phyloP scores from a whole-genome alignment of 2,888 invertebrate species.

The Xiphydria camelus region DNA sequence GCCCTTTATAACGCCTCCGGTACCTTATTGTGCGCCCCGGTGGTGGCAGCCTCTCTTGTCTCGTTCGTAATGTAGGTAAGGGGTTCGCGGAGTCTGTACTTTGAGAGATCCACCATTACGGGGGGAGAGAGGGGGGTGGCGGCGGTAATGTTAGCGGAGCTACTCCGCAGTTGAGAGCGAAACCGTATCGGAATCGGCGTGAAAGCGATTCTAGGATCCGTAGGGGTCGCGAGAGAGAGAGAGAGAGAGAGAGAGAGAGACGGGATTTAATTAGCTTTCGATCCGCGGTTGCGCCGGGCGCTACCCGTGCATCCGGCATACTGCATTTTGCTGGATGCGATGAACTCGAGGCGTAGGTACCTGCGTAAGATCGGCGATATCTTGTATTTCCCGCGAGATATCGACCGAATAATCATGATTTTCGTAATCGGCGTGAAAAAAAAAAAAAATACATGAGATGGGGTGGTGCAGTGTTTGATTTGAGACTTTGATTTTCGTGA shows the following conservation, averaged over 20 bases:
- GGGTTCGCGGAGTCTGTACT: constrained; percentile 25
- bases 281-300: constrained; percentile 5
- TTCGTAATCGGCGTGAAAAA: no score
- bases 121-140: constrained; percentile 4
- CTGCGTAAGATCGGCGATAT: no score
- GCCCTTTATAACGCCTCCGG: constrained; percentile 53
- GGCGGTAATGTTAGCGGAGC: background rate
- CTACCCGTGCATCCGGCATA: no score
- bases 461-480: no score
- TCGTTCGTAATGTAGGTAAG: constrained; percentile 37
- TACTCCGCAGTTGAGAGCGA: background rate
- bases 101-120: constrained; percentile 20
- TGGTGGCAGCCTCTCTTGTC: constrained; percentile 29
- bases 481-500: no score
- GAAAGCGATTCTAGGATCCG: constrained; percentile 21
- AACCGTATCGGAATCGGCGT: constrained; percentile 18
- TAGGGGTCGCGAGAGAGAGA: background rate
- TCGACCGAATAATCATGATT: no score
- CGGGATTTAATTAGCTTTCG: constrained; percentile 20
- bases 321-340: no score
- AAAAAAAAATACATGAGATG: no score
- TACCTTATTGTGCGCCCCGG: constrained; percentile 41
- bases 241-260: background rate
- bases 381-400: no score
- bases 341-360: no score